phyloP scores from a whole-genome alignment of 1,140 invertebrate genomes.

The Drosophila dunni region DNA sequence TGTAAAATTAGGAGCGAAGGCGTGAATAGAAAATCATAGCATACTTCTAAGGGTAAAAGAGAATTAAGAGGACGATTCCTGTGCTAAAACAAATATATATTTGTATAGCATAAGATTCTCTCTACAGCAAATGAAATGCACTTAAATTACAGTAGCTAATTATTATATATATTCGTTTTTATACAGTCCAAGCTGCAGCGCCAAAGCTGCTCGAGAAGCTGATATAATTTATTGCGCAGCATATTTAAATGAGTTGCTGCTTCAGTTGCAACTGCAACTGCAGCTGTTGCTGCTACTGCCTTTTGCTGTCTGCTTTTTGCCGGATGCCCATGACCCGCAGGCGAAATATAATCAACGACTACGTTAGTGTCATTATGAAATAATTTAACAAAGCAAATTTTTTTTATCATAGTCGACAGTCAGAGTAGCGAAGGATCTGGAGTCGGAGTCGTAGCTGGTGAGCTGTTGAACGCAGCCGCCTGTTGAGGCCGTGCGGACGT shows the following conservation, averaged over 20 bases:
- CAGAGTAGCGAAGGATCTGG: not conserved
- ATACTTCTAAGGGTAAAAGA: not conserved
- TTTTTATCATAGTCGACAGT: conserved; percentile 64
- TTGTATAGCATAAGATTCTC: no score
- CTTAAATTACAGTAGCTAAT: not conserved
- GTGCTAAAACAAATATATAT: no score
- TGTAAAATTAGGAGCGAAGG: not conserved
- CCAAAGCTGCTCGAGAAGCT: conserved; percentile 43
- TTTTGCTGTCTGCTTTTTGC: conserved; percentile 37
- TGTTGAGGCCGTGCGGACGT: conserved; percentile 61
- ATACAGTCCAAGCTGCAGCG: not conserved
- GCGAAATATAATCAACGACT: conserved; percentile 78
- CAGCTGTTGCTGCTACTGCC: conserved; percentile 16
- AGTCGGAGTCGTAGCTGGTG: not conserved
- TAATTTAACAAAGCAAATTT: conserved; percentile 78
- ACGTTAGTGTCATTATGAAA: conserved; percentile 80
- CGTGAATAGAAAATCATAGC: not conserved
- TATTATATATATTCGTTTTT: conserved; percentile 20
- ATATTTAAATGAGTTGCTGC: conserved; percentile 47
- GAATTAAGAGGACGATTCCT: not conserved
- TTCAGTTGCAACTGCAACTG: conserved; percentile 23
- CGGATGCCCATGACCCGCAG: conserved; percentile 74
- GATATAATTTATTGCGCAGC: conserved; percentile 61
- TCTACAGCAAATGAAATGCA: no score
- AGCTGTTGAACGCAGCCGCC: conserved; percentile 36